Percentiles rank a stretch among this genome's conserved stretches.
phyloP scores from a whole-genome alignment of 1,140 invertebrate genomes.

The Cydia fagiglandana region DNA sequence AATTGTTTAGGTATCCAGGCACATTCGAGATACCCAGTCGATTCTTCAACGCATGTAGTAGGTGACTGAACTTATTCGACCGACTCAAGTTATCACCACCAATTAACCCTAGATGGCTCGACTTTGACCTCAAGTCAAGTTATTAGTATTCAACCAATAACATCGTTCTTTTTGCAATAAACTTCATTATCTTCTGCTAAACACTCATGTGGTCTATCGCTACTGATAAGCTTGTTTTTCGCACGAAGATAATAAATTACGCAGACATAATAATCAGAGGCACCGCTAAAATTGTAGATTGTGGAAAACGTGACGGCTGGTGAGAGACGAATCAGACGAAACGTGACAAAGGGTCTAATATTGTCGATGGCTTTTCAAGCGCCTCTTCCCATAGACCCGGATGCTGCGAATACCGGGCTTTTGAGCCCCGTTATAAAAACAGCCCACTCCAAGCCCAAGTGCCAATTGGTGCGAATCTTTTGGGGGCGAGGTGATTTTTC shows the following conservation, averaged over 20 bases:
- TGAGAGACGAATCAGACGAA: not conserved
- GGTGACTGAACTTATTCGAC: slow-evolving; percentile 20
- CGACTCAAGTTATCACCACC: slow-evolving; percentile 7
- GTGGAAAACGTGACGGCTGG: slow-evolving; percentile 5
- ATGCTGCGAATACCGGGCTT: not conserved
- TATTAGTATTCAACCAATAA: slow-evolving; percentile 28
- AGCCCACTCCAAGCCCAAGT: not conserved
- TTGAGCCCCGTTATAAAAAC: slow-evolving; percentile 2
- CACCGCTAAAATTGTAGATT: slow-evolving; percentile 22
- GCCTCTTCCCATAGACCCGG: slow-evolving; percentile 3
- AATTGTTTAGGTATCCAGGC: not conserved
- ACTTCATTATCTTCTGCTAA: slow-evolving; percentile 10
- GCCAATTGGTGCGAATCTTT: not conserved
- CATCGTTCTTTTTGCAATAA: slow-evolving; percentile 27
- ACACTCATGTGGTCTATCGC: slow-evolving; percentile 21
- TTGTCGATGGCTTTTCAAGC: slow-evolving; percentile 1
- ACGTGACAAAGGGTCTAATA: slow-evolving; percentile 13
- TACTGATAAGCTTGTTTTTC: slow-evolving; percentile 30
- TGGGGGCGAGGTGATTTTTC: not conserved
- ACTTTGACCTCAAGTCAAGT: slow-evolving; percentile 24
- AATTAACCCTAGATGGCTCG: slow-evolving; percentile 27
- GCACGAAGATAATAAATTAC: slow-evolving; percentile 11
- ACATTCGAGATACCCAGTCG: not conserved
- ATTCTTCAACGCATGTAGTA: not conserved
- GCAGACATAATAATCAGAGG: slow-evolving; percentile 27